Evolutionary conservation across 23 tunicate genomes (phyloP).

Genomic region (Styela plicata): DNA sequence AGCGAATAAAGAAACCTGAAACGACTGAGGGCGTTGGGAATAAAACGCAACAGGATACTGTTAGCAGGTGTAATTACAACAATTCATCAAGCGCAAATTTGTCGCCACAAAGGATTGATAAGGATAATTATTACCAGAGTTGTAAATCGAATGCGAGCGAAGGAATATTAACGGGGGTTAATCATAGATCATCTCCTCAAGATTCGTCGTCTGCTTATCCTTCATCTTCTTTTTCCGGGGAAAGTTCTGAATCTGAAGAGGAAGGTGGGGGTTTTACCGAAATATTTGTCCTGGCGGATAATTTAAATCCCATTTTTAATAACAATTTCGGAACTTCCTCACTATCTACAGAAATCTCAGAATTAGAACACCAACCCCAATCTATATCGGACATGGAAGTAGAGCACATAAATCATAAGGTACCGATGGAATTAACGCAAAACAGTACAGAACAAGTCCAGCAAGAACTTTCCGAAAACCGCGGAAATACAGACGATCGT

Average conservation of each 20-base stretch:
- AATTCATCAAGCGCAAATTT: not conserved
- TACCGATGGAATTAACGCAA: not conserved
- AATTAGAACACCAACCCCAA: not conserved
- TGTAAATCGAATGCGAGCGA: not conserved
- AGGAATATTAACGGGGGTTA: not conserved
- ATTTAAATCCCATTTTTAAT: not conserved
- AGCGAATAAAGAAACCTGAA: constrained; percentile 14
- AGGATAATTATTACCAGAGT: not conserved
- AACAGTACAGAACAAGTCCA: not conserved
- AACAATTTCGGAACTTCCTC: not conserved
- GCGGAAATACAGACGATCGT: not conserved
- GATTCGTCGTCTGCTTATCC: not conserved
- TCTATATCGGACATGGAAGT: not conserved
- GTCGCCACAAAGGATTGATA: not conserved
- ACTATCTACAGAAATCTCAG: not conserved
- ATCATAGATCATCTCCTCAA: not conserved
- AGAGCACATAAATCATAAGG: not conserved
- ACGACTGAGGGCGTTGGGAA: not conserved
- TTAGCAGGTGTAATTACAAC: not conserved
- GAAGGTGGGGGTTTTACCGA: not conserved
- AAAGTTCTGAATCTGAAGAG: not conserved
- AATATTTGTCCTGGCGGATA: not conserved
- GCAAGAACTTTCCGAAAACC: too few relatives aligned
- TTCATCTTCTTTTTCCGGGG: not conserved
- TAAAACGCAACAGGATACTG: not conserved